Evolutionary conservation across 2,888 invertebrate species (phyloP).

Genomic region (Boloria euphrosyne): DNA sequence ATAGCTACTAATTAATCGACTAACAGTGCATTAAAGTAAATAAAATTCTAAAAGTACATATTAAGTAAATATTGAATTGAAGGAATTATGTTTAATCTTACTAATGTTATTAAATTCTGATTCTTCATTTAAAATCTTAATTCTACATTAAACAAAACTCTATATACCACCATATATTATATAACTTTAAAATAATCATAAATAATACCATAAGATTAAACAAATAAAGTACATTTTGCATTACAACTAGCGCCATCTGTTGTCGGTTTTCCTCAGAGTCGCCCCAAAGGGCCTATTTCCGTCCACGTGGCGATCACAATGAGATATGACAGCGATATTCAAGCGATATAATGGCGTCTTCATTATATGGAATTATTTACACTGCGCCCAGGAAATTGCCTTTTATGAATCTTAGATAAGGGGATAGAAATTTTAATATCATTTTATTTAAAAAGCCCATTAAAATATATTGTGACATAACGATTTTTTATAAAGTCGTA

Average conservation of each 20-base stretch:
- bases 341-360: constrained; percentile 62
- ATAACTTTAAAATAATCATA: too few species aligned
- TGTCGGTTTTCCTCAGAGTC: constrained; percentile 37
- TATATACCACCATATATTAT: too few species aligned
- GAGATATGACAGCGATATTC: constrained; percentile 56
- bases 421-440: constrained; percentile 17
- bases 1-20: too few species aligned
- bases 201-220: not conserved
- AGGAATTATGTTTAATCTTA: too few species aligned
- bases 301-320: constrained; percentile 73
- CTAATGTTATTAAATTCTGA: too few species aligned
- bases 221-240: not conserved
- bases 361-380: constrained; percentile 65
- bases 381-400: constrained; percentile 70
- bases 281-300: constrained; percentile 67
- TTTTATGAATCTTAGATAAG: constrained; percentile 47
- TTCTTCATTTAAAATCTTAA: too few species aligned
- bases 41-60: too few species aligned
- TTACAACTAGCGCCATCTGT: constrained; percentile 61
- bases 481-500: too few species aligned
- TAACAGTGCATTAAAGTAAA: too few species aligned
- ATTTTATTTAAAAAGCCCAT: not conserved
- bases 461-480: too few species aligned
- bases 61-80: too few species aligned
- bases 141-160: too few species aligned